Base-by-base conservation (phyloP, 2,888 invertebrate genomes). In the Geotrupes spiniger region DNA sequence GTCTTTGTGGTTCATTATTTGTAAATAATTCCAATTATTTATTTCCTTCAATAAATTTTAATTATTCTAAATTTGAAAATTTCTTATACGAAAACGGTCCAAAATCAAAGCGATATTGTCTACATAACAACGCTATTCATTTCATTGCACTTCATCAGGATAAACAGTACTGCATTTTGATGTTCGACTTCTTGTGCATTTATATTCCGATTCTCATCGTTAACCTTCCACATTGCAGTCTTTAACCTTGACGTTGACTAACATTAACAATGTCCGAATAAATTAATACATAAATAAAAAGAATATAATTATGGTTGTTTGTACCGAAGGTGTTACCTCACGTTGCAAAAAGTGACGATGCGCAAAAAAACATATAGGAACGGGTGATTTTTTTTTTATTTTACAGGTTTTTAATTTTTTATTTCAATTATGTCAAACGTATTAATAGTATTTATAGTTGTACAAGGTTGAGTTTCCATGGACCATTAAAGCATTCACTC, bases 101-200 rank as follows among this genome's bases (percentile, higher is more conserved):
- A 36, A 38, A 41, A 40, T 16, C 21, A 26, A 12, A 25, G 46
- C 41, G 36, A 41, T 26, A 25, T 45, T 38, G 41, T 33, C 12
- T 33, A 33, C 10, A 46, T 46, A 46, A 46, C 46, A 26, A 40
- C 36, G 36, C 40, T 39, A 40, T 46, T 41, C 46, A 46, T 41
- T 46, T 46, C 46, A 46, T 46, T 46, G 46, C 46, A 46, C 41
- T 27, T 27, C 36, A 36, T 15, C 12, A 33, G 15, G 15, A 33
- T 33, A 33, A 33, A 33, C 12, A 12, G 11, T 9, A 15, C 11
- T 33, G 33, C 33, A 33, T 33, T 33, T 11, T 33, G 33, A 15
- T 33, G 33, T 12, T 15, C 11, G 15, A 33, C 14, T 33, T 33
- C 15, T 33, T 21, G 6, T 21, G 6, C 21, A 21, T 21, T 33